Evolutionary conservation across 1,140 invertebrate species (phyloP), one percentile per base, ranked within the genome.

Genomic region (Chrysopa pallens): DNA sequence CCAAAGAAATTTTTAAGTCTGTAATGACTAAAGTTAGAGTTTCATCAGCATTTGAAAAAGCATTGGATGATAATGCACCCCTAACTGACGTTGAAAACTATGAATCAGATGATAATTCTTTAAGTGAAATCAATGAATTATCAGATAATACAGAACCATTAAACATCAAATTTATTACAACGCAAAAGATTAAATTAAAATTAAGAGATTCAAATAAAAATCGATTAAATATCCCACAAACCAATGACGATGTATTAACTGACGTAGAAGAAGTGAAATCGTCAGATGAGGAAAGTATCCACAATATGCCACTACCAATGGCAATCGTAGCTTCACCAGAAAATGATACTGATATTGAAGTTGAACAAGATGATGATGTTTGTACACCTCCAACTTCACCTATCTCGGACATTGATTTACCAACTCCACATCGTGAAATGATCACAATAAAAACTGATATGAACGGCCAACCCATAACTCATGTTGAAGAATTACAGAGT

Each of bases 231-330:
- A 33, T 33, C 2, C 31, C n/a, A 12, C 8, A 33, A 2, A 33
- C 2, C 9, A 39, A 31, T 29, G 58, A 61, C 29, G 60, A 60
- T 29, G 54, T 55, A 6, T 31, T 60, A 6, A 70, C 67, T 6
- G 68, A 70, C 47, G 48, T 66, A 14, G 68, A 70, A 51, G 61
- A 66, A 50, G 49, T 69, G 8, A 57, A 68, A 35, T 54, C 63
- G 38, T 67, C 65, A 6, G 62, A 57, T 23, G 53, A 54, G 29
- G 64, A 66, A 40, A 42, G 14, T 35, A 41, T 36, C 38, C 8
- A 48, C 9, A 29, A 48, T 31, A 38, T 27, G 7, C 15, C 17
- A 6, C 15, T 53, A 38, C 49, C 44, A 14, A 48, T 54, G 42
- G 44, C 50, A 8, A 31, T 54, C 8, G 46, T 49, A 28, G 49